Conservation (phyloP, 2,113 vertebrate genomes). For the Pseudolaguvia tuberculata region DNA sequence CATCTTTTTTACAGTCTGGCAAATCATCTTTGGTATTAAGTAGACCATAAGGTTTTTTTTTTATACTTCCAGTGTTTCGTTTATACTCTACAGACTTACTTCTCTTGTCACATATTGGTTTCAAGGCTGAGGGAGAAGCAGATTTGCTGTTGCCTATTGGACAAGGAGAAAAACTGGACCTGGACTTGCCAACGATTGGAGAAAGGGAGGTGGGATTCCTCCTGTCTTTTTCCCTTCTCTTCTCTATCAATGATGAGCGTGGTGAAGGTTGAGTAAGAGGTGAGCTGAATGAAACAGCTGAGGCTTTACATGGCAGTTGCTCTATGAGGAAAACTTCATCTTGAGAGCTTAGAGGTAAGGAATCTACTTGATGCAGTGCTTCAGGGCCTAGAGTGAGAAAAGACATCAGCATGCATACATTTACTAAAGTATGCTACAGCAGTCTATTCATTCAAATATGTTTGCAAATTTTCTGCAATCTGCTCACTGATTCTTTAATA, state of each 20-base stretch:
- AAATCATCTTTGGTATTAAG: slow-evolving; percentile 58
- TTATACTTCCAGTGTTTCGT: slow-evolving; percentile 71
- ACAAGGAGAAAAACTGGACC: slow-evolving; percentile 47
- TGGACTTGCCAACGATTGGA: slow-evolving; percentile 50
- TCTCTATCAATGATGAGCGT: slow-evolving; percentile 54
- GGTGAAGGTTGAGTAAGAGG: slow-evolving; percentile 61
- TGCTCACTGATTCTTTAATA: neutral
- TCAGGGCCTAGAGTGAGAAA: slow-evolving; percentile 55
- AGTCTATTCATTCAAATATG: too few relatives aligned
- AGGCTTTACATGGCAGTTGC: slow-evolving; percentile 54
- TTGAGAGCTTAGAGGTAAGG: slow-evolving; percentile 56
- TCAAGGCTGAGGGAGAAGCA: slow-evolving; percentile 51
- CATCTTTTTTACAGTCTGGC: slow-evolving; percentile 50
- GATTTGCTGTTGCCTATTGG: slow-evolving; percentile 54
- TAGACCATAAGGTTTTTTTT: slow-evolving; percentile 44
- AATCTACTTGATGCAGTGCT: slow-evolving; percentile 54
- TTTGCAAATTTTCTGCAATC: neutral
- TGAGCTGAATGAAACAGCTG: slow-evolving; percentile 56
- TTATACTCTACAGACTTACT: slow-evolving; percentile 48
- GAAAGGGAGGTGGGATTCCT: slow-evolving; percentile 40
- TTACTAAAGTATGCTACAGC: neutral
- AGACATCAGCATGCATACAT: slow-evolving; percentile 54
- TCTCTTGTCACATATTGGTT: slow-evolving; percentile 53
- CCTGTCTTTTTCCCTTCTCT: slow-evolving; percentile 63
- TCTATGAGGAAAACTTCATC: slow-evolving; percentile 59